These are phyloP conservation scores for Aspiorhynchus laticeps DNA, from an alignment of 2,113 vertebrate species.

Conservation along the genomic window DNA sequence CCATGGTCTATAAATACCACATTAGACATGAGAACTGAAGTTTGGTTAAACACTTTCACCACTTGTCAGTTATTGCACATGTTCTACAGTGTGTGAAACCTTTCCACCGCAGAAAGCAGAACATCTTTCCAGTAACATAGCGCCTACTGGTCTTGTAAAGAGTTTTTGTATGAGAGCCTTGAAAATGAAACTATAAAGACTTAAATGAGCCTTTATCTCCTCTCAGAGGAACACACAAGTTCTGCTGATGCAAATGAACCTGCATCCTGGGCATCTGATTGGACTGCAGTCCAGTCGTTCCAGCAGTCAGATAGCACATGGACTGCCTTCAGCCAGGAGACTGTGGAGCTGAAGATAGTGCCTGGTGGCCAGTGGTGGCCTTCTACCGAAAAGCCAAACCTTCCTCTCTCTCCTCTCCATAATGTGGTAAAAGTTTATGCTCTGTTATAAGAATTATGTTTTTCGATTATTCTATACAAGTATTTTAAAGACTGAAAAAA, in stretches of 20 bases:
- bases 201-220: neutral
- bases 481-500: neutral
- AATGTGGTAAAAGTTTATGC: constrained; percentile 62
- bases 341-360: constrained; percentile 26
- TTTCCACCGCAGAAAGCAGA: constrained; percentile 8
- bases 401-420: constrained; percentile 47
- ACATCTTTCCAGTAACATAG: neutral
- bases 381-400: constrained; percentile 57
- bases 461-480: too few relatives aligned
- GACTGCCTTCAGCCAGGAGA: constrained; percentile 71
- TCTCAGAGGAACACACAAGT: constrained; percentile 57
- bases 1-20: neutral
- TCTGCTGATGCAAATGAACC: constrained; percentile 43
- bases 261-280: constrained; percentile 55
- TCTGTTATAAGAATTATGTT: neutral
- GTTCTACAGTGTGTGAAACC: neutral
- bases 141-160: neutral
- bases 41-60: neutral
- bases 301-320: constrained; percentile 66
- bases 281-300: constrained; percentile 55
- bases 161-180: neutral
- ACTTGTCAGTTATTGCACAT: constrained; percentile 16
- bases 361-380: constrained; percentile 73
- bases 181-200: neutral
- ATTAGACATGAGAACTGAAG: neutral